phyloP scores from a whole-genome alignment of 92 coral and sea anemone genomes.

The Umimayanthus chanpuru region DNA sequence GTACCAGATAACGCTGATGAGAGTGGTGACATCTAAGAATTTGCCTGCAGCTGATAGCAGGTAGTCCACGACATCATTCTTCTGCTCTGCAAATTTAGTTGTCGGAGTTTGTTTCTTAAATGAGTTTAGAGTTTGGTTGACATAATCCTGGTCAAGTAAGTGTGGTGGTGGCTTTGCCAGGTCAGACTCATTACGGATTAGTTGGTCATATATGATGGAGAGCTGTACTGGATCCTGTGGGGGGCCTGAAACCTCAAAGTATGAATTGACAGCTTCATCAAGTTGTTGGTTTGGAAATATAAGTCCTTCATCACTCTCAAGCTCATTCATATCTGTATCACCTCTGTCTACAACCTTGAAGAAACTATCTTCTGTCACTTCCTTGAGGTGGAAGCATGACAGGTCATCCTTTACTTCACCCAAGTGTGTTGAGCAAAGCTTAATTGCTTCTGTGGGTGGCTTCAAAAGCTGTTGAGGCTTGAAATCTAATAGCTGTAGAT shows the following conservation, averaged over 20 bases:
- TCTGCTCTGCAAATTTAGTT: conserved; percentile 23
- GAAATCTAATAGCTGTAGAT: conserved; percentile 2
- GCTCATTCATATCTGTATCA: neutral
- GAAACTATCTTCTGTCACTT: conserved; percentile 8
- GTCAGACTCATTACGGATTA: conserved; percentile 15
- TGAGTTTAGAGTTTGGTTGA: neutral
- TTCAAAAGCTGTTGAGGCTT: conserved; percentile 22
- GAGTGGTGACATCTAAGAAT: neutral
- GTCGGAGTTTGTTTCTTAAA: neutral
- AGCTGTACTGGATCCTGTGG: conserved; percentile 32
- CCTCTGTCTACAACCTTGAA: neutral
- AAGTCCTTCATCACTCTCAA: neutral
- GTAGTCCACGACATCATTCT: conserved; percentile 11
- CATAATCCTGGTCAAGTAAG: neutral
- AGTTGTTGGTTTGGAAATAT: neutral
- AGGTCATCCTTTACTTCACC: neutral
- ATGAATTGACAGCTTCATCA: conserved; percentile 7
- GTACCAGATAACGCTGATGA: conserved; percentile 43
- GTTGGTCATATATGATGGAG: conserved; percentile 14
- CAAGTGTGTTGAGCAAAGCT: conserved; percentile 14
- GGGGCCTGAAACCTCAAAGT: neutral
- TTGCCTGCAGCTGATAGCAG: no score
- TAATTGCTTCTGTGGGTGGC: conserved; percentile 22
- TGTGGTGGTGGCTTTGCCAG: conserved; percentile 26
- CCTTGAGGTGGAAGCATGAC: conserved; percentile 22